Conservation (phyloP, 2,888 invertebrate genomes). For the Drosophila limbata region DNA sequence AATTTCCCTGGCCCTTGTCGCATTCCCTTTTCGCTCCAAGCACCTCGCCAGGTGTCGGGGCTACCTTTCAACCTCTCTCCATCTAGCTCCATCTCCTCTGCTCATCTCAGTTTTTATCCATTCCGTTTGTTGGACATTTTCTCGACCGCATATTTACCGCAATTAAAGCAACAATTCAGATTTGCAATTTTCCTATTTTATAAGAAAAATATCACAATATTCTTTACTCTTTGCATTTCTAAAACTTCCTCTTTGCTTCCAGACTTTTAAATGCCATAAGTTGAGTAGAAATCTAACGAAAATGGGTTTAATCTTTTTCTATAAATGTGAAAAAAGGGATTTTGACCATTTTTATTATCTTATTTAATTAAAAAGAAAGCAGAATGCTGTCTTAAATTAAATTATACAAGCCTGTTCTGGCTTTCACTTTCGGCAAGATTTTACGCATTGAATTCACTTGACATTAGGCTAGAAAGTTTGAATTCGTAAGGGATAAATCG, state of each 20-base stretch:
- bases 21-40: neutral
- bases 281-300: neutral
- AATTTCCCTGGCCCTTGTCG: constrained; percentile 1
- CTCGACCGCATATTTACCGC: constrained; percentile 52
- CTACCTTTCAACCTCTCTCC: neutral
- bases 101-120: neutral
- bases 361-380: too few relatives aligned
- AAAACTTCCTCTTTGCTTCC: too few relatives aligned
- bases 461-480: too few relatives aligned
- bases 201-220: neutral
- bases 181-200: neutral
- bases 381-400: too few relatives aligned
- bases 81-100: neutral
- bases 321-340: too few relatives aligned
- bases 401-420: too few relatives aligned
- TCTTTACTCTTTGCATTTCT: too few relatives aligned
- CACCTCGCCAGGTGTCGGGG: neutral
- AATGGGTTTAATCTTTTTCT: neutral
- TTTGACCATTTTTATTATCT: too few relatives aligned
- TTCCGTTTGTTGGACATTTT: neutral
- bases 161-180: constrained; percentile 47
- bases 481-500: too few relatives aligned
- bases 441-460: too few relatives aligned
- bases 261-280: neutral
- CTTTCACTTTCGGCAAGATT: too few relatives aligned